Conservation (phyloP, 92 coral and sea anemone genomes). For the Meandrina meandrites region DNA sequence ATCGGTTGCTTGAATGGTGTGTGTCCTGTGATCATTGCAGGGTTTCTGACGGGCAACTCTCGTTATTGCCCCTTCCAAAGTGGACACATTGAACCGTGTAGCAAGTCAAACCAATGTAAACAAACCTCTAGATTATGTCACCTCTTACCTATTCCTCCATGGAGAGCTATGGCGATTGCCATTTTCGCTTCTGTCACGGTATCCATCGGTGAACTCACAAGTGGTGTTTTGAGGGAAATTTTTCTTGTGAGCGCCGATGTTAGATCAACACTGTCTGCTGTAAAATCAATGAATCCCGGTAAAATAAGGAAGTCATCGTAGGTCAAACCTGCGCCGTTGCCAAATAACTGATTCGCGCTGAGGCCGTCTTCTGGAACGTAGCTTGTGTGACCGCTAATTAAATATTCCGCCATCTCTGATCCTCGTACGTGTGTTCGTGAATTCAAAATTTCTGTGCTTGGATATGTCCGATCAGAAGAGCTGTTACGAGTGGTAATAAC, state of each 20-base stretch:
- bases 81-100: neutral
- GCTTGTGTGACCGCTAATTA: constrained; percentile 85
- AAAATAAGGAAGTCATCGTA: constrained; percentile 93
- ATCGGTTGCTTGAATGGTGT: too few species aligned
- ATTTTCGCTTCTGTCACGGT: constrained; percentile 93
- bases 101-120: too few species aligned
- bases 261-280: constrained; percentile 89
- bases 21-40: neutral
- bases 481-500: neutral
- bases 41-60: neutral
- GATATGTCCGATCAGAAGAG: neutral
- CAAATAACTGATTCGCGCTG: constrained; percentile 78
- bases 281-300: constrained; percentile 93
- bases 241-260: constrained; percentile 88
- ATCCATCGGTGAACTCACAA: constrained; percentile 98
- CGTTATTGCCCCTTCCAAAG: neutral
- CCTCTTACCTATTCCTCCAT: constrained; percentile 86
- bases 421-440: constrained; percentile 78
- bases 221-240: constrained; percentile 87
- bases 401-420: constrained; percentile 57
- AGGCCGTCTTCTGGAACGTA: constrained; percentile 89
- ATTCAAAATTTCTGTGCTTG: constrained; percentile 44
- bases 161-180: constrained; percentile 86
- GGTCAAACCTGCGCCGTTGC: constrained; percentile 79
- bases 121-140: neutral